Percentiles rank a stretch among this genome's conserved stretches.
Conservation (phyloP, 1,140 invertebrate genomes). For the Listronotus oregonensis region DNA sequence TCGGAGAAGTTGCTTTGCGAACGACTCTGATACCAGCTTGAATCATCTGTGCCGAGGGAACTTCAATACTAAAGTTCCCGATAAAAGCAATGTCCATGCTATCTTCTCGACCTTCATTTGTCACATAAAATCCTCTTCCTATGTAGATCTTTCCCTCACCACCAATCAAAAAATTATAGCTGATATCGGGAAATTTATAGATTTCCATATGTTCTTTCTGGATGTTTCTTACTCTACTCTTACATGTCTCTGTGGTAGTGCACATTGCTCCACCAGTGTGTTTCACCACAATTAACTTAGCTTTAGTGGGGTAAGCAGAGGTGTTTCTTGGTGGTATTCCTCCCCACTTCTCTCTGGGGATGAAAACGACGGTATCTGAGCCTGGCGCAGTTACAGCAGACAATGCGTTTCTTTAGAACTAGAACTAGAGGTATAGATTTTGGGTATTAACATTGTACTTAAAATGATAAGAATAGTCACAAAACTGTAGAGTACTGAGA, state of each 20-base stretch:
- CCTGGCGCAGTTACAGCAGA: too few species aligned
- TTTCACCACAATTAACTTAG: conserved; percentile 56
- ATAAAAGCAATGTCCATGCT: conserved; percentile 59
- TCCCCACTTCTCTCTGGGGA: too few species aligned
- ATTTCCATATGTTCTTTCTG: conserved; percentile 56
- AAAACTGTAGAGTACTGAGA: too few species aligned
- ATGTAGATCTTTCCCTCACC: conserved; percentile 69
- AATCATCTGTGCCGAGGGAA: conserved; percentile 50
- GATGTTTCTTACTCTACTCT: conserved; percentile 52
- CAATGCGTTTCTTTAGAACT: too few species aligned
- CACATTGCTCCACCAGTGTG: conserved; percentile 55
- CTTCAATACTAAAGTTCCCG: conserved; percentile 55
- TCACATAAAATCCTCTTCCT: conserved; percentile 64
- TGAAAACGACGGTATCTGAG: neutral
- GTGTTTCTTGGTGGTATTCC: neutral
- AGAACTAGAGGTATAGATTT: too few species aligned
- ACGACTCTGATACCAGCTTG: conserved; percentile 48
- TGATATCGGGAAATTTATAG: conserved; percentile 54
- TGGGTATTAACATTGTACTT: too few species aligned
- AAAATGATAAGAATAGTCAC: too few species aligned
- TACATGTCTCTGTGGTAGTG: conserved; percentile 51
- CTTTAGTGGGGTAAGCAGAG: conserved; percentile 37
- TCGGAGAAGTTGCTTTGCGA: conserved; percentile 41
- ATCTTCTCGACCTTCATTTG: conserved; percentile 60
- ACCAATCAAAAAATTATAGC: conserved; percentile 72